phyloP scores from a whole-genome alignment of 1,140 invertebrate species.

The Lordiphosa clarofinis region DNA sequence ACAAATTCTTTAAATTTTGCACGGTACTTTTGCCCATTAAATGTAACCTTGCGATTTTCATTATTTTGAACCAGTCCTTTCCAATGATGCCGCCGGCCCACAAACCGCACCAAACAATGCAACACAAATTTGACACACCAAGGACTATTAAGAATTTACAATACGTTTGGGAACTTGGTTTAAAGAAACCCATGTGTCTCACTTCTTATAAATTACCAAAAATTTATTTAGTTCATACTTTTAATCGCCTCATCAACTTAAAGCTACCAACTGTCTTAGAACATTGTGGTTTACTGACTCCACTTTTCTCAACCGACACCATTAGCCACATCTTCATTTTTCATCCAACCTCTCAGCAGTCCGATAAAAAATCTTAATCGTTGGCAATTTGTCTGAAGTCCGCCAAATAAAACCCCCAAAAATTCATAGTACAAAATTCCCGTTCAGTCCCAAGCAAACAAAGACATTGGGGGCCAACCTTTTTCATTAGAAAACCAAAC shows the following conservation, averaged over 20 bases:
- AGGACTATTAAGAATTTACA: too few relatives aligned
- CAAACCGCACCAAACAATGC: too few relatives aligned
- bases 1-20: too few relatives aligned
- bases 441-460: constrained; percentile 23
- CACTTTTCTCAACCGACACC: constrained; percentile 26
- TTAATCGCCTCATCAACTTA: constrained; percentile 5
- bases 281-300: constrained; percentile 12
- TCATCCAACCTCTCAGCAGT: constrained; percentile 27
- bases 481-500: constrained; percentile 38
- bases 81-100: too few relatives aligned
- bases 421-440: constrained; percentile 28
- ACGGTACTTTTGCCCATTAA: too few relatives aligned
- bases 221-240: not conserved
- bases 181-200: too few relatives aligned
- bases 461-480: constrained; percentile 41
- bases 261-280: not conserved
- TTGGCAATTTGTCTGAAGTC: constrained; percentile 57
- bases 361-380: constrained; percentile 71
- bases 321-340: constrained; percentile 38
- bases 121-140: too few relatives aligned
- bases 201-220: too few relatives aligned
- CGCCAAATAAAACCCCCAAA: constrained; percentile 15
- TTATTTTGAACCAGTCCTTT: too few relatives aligned
- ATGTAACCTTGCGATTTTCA: too few relatives aligned
- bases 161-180: too few relatives aligned